Evolutionary conservation across 2,113 vertebrate genomes (phyloP).

Genomic region (Thamnophis sirtalis): DNA sequence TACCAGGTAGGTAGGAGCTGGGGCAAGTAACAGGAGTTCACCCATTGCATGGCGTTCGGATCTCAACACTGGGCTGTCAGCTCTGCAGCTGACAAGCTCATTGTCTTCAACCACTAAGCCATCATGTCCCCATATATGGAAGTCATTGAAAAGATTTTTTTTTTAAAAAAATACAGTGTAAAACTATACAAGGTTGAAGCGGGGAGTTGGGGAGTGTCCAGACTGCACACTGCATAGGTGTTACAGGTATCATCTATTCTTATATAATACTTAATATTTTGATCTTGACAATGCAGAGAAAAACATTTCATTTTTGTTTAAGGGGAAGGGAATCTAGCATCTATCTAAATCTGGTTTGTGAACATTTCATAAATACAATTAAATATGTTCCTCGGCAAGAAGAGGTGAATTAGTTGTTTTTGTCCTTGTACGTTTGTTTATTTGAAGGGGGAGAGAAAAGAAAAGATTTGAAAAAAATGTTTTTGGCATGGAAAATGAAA

Average conservation of each 20-base stretch:
- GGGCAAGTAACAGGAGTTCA: background rate
- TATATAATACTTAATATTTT: conserved; percentile 25
- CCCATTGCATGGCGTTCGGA: background rate
- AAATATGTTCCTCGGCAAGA: conserved; percentile 44
- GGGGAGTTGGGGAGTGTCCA: background rate
- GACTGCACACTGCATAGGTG: background rate
- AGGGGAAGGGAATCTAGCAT: conserved; percentile 23
- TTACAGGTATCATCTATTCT: conserved; percentile 5
- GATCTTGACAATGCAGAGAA: conserved; percentile 10
- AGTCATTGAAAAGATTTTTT: background rate
- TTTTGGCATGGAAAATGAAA: conserved; percentile 62
- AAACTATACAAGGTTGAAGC: background rate
- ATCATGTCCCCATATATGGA: background rate
- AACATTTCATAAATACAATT: conserved; percentile 32
- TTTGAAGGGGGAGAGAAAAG: conserved; percentile 29
- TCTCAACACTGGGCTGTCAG: background rate
- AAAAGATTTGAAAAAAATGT: conserved; percentile 56
- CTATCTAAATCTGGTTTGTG: conserved; percentile 18
- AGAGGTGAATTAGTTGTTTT: conserved; percentile 56
- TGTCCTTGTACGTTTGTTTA: conserved; percentile 54
- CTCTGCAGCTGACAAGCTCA: background rate
- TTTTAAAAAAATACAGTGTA: background rate
- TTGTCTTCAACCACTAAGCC: background rate
- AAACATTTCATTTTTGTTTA: background rate
- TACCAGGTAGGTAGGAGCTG: background rate